Base-by-base conservation (phyloP, 2,797 vertebrate species). In the Aselliscus stoliczkanus region DNA sequence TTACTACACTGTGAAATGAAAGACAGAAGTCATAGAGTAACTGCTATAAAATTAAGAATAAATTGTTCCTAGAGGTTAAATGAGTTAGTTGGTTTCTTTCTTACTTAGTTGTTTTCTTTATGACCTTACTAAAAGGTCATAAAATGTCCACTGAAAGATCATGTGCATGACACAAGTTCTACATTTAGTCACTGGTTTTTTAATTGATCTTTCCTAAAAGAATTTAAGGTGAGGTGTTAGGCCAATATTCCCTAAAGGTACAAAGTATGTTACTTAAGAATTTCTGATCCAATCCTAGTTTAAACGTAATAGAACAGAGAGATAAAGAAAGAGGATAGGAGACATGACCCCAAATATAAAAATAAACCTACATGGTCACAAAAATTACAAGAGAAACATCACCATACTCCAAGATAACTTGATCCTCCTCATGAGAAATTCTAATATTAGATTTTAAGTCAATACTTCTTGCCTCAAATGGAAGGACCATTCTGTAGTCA, bases 401-500 rank as follows among this genome's bases (percentile, higher is more conserved):
- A 58, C 31, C 12, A 25, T n/a, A 10, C 27, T 76, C 37, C n/a
- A 58, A 56, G 77, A 79, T 70, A 87, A 73, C 54, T 62, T 83
- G 31, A 58, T 69, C 77, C 42, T 75, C 25, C 34, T 77, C 2
- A 6, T 52, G 29, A 34, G 29, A 72, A 25, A 56, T 60, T 52
- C 65, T 79, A 80, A 52, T 34, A 79, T 82, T 62, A 90, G 52
- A 82, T 34, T 88, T 73, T 17, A n/a, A 70, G 12, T 56, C 29
- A 47, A 21, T 47, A 27, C 8, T 18, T 72, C 82, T 85, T 72
- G 50, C 31, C 65, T 21, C 56, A 69, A 50, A 37, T 25, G 17
- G 39, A 90, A 96, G 94, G 95, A 96, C 95, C 93, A 96, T 96
- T 88, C 89, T 92, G 88, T 54, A 88, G 85, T 62, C 18, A 17